Base-by-base conservation (phyloP, 2,113 vertebrate genomes). In the Elephantulus edwardii region DNA sequence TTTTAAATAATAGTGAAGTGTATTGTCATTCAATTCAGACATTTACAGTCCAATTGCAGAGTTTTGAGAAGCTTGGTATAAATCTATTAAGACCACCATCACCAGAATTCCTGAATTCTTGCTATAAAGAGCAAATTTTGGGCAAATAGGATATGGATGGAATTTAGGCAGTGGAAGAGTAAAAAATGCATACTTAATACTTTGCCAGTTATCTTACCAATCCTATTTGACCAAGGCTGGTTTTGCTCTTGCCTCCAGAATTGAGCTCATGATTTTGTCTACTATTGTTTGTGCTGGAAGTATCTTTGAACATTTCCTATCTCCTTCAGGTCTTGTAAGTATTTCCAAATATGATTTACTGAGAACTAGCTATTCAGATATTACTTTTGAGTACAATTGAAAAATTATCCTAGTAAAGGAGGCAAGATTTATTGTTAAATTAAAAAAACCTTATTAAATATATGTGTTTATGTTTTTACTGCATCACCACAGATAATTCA, bases 181-280 rank as follows among this genome's bases (percentile, higher is more conserved):
- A 8, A 60, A 52, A 6, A n/a, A n/a, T n/a, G n/a, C 5, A 6
- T 1, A 46, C 1, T 4, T 5, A 5, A 38, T 5, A 30, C 20
- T 76, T 20, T 24, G 3, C 33, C 44, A 52, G n/a, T 11, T 81
- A 4, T 56, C 46, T 5, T 35, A 70, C 50, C 46, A 76, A 24
- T 1, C 8, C 33, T n/a, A 8, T 35, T 77, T n/a, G 30, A 79
- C 28, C 30, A 20, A 42, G 42, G 11, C 16, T 24, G 14, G 3
- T 30, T 83, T 86, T 22, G 28, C 33, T 56, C 60, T n/a, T 56
- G n/a, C 5, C 6, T 91, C 5, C 40, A 52, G 33, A 22, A 4
- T 78, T 48, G 54, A 82, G 30, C 0, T 58, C 44, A 82, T 68
- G 38, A 75, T 78, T 78, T 74, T 19, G 1, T 83, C 85, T 50